Percentiles rank a stretch among this genome's conserved stretches.
phyloP scores from a whole-genome alignment of 2,113 vertebrate species.

The Spea multiplicata region DNA sequence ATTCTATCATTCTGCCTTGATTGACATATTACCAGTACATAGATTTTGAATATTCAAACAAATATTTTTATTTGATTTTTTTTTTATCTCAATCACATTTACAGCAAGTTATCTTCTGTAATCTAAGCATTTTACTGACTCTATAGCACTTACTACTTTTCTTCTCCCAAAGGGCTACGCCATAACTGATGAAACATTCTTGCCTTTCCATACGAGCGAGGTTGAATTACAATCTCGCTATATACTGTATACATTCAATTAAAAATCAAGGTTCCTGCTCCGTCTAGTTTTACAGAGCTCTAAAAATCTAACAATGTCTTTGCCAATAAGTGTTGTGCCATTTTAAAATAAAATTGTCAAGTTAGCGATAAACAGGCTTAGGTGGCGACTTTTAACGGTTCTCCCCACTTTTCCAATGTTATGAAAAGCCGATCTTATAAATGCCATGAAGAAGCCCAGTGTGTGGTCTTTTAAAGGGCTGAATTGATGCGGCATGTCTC shows the following conservation, averaged over 20 bases:
- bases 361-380: not conserved
- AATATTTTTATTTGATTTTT: too few species aligned
- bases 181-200: constrained; percentile 1
- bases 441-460: not conserved
- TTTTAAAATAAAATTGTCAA: not conserved
- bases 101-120: too few species aligned
- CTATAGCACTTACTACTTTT: too few species aligned
- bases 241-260: not conserved
- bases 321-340: not conserved
- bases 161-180: not conserved
- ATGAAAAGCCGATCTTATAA: not conserved
- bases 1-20: too few species aligned
- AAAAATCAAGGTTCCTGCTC: not conserved
- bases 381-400: not conserved
- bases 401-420: not conserved
- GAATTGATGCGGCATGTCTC: not conserved
- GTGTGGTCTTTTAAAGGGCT: not conserved
- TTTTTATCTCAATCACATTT: too few species aligned
- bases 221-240: not conserved
- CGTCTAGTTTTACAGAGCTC: not conserved
- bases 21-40: too few species aligned
- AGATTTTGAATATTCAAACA: too few species aligned
- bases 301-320: not conserved
- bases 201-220: not conserved
- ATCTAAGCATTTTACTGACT: too few species aligned